Conservation (phyloP, 2,888 invertebrate species). For the Teleiodes luculella region DNA sequence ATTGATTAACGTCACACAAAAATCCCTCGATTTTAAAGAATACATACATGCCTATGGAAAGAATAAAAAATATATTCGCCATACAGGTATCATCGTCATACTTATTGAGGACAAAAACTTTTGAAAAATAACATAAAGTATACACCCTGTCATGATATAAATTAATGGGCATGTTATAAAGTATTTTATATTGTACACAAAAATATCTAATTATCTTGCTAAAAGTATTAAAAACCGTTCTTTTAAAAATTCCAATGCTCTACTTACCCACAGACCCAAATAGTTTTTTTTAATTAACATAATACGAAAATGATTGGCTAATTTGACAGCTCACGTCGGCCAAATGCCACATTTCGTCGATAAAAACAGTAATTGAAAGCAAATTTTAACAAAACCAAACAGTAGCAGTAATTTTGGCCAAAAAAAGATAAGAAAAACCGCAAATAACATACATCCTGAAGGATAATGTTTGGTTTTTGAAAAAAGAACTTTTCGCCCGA, state of each 20-base stretch:
- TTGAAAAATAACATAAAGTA: no score
- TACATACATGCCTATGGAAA: no score
- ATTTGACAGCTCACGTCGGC: conserved; percentile 46
- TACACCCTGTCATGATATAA: no score
- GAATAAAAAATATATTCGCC: no score
- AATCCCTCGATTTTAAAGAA: no score
- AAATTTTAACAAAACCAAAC: conserved; percentile 21
- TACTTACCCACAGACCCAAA: conserved; percentile 1
- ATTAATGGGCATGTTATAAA: no score
- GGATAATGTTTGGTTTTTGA: conserved; percentile 36
- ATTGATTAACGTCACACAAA: no score
- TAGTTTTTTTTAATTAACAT: background rate
- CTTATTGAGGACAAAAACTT: no score
- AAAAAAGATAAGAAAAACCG: conserved; percentile 32
- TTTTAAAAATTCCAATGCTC: background rate
- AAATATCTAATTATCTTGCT: no score
- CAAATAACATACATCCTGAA: conserved; percentile 41
- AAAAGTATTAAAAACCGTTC: no score
- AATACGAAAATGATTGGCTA: conserved; percentile 31
- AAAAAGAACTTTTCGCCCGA: conserved; percentile 37
- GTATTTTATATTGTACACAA: no score
- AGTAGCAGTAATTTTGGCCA: conserved; percentile 21
- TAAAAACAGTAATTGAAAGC: conserved; percentile 12
- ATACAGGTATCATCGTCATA: no score
- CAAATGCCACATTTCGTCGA: conserved; percentile 44